phyloP scores from a whole-genome alignment of 2,888 invertebrate genomes.

The Pilophorus perplexus region DNA sequence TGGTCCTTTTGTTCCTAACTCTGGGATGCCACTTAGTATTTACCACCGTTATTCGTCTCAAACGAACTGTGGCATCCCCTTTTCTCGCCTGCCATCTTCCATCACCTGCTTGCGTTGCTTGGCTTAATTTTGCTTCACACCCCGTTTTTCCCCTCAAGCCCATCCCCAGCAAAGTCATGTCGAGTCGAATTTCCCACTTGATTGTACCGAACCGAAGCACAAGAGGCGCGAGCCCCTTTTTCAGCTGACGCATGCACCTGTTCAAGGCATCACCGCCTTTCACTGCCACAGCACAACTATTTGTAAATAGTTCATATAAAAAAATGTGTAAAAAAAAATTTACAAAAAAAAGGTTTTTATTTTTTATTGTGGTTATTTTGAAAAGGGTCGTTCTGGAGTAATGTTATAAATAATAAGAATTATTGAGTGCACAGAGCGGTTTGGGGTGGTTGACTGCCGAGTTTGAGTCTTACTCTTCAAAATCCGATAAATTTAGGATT shows the following conservation, averaged over 20 bases:
- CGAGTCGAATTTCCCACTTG: neutral
- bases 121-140: no score
- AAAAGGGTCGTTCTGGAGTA: neutral
- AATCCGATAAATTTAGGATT: no score
- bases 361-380: neutral
- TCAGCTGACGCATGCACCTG: conserved; percentile 37
- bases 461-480: no score
- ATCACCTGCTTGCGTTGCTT: no score
- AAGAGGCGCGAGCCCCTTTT: conserved; percentile 24
- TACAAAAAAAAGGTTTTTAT: neutral
- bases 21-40: no score
- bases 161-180: neutral
- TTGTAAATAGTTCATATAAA: conserved; percentile 47
- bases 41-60: no score
- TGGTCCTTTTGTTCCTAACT: no score
- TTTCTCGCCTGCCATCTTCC: no score
- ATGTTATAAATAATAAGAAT: neutral
- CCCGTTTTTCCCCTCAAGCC: no score
- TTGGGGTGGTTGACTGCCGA: no score
- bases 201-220: conserved; percentile 21
- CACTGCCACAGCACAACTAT: conserved; percentile 51
- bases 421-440: neutral
- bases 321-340: conserved; percentile 19
- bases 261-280: conserved; percentile 48
- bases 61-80: no score